Conservation (phyloP, 1,140 invertebrate genomes). For the Lordiphosa mommai region DNA sequence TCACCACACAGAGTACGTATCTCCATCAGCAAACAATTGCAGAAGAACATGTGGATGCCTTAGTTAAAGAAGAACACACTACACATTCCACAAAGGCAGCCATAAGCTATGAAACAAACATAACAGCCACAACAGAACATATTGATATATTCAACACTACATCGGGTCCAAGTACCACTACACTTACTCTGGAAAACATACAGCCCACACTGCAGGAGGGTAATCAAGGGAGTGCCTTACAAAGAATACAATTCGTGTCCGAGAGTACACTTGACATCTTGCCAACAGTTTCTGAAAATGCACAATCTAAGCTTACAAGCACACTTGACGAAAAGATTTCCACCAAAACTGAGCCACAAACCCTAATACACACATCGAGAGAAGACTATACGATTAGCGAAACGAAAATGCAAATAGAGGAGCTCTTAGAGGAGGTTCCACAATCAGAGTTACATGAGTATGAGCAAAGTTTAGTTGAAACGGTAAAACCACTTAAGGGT, state of each 20-base stretch:
- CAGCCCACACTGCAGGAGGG: slow-evolving; percentile 11
- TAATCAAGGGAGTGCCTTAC: slow-evolving; percentile 22
- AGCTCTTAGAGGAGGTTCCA: slow-evolving; percentile 5
- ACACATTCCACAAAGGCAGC: slow-evolving; percentile 26
- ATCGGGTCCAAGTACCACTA: background rate
- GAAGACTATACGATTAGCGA: slow-evolving; percentile 13
- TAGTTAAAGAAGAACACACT: slow-evolving; percentile 4
- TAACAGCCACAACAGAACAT: slow-evolving; percentile 24
- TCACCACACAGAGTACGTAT: slow-evolving; percentile 44
- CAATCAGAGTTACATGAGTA: slow-evolving; percentile 14
- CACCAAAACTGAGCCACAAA: slow-evolving; percentile 18
- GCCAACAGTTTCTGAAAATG: slow-evolving; percentile 10
- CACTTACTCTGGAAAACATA: slow-evolving; percentile 4
- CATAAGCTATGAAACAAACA: slow-evolving; percentile 26
- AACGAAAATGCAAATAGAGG: slow-evolving; percentile 5
- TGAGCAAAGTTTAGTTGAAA: slow-evolving; percentile 41
- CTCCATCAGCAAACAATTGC: slow-evolving; percentile 32
- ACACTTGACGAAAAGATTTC: slow-evolving; percentile 18
- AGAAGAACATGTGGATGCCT: slow-evolving; percentile 33
- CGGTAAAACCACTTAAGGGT: slow-evolving; percentile 36
- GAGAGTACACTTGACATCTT: slow-evolving; percentile 12
- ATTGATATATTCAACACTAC: slow-evolving; percentile 14
- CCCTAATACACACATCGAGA: slow-evolving; percentile 13
- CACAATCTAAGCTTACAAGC: slow-evolving; percentile 18
- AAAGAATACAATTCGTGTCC: slow-evolving; percentile 16